Evolutionary conservation across 2,888 invertebrate species (phyloP), one percentile per base, ranked within the genome.

Genomic region (Exocentrus adspersus): DNA sequence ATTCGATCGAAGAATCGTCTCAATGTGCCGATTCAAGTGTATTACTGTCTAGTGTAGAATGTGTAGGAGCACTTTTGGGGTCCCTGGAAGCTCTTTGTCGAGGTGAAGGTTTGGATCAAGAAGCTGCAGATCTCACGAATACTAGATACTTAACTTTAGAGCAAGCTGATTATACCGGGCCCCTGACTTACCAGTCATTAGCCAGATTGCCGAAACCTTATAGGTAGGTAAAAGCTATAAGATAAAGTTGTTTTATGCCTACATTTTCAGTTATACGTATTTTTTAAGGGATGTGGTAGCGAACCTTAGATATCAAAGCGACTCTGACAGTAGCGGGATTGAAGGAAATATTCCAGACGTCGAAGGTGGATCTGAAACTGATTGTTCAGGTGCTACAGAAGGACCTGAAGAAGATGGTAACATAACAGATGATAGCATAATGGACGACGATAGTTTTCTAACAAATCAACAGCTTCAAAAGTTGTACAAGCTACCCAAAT

Each of bases 1-100:
- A 97, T 78, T 94, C 95, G 0, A 92, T 96, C 79, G 94, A 95
- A 82, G 96, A 97, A 83, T 94, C 94, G 64, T 92, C 94, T n/a
- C 89, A 90, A 70, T 91, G 91, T 67, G 91, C 88, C 52, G 92
- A 92, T 69, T 89, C 92, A 12, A 87, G 89, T 64, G 89, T 92
- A 3, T 84, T 94, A n/a, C 87, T 90, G 51, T 91, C 92, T 0
- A 92, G 93, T 69, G 91, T 93, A 0, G 92, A 93, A 73, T 93
- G 94, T 74, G 91, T 94, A 54, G 92, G 93, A 3, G 91, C 93
- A 0, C 85, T 97, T 67, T 83, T 97, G 21, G 91, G 92, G 30
- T 92, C 95, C 1, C 82, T 97, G 28, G 93, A 95, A 79, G 90
- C 91, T 62, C 84, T 97, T 1, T 92, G 93, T 78, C 84, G 85